These are phyloP conservation scores for Cheilosia impressa DNA, from an alignment of 2,888 invertebrate genomes.

Conservation along the genomic window DNA sequence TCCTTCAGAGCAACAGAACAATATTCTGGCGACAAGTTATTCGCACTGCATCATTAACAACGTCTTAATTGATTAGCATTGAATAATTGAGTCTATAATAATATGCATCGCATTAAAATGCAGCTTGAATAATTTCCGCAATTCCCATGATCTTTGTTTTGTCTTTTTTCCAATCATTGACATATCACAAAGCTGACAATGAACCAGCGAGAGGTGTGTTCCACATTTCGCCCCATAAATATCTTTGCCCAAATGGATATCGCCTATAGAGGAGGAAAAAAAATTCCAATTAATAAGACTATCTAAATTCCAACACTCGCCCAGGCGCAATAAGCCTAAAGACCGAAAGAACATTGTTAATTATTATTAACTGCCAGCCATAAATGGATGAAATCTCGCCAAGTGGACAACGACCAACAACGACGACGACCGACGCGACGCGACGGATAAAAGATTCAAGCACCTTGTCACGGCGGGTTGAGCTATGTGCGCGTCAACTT, in stretches of 20 bases:
- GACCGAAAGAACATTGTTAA: conserved; percentile 56
- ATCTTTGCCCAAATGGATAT: conserved; percentile 45
- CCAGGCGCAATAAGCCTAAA: conserved; percentile 17
- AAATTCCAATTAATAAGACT: conserved; percentile 64
- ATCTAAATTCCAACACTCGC: conserved; percentile 71
- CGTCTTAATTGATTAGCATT: conserved; percentile 25
- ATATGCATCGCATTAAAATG: conserved; percentile 42
- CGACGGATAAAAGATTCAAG: conserved; percentile 37
- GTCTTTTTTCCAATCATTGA: conserved; percentile 37
- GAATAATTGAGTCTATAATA: conserved; percentile 44
- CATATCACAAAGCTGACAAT: conserved; percentile 46
- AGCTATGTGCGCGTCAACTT: conserved; percentile 59
- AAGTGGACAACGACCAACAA: conserved; percentile 12
- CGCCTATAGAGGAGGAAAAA: conserved; percentile 15
- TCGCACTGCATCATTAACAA: not conserved
- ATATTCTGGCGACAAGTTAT: conserved; percentile 19
- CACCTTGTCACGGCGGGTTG: conserved; percentile 26
- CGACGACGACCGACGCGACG: conserved; percentile 36
- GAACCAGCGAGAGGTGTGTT: conserved; percentile 53
- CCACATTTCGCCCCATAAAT: conserved; percentile 42
- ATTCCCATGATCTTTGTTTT: conserved; percentile 1
- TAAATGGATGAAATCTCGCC: conserved; percentile 63
- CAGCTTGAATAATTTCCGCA: conserved; percentile 53
- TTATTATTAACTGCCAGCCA: conserved; percentile 46
- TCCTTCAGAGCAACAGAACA: not conserved